Conservation (phyloP, 2,888 invertebrate species). For the Choreutis nemorana region DNA sequence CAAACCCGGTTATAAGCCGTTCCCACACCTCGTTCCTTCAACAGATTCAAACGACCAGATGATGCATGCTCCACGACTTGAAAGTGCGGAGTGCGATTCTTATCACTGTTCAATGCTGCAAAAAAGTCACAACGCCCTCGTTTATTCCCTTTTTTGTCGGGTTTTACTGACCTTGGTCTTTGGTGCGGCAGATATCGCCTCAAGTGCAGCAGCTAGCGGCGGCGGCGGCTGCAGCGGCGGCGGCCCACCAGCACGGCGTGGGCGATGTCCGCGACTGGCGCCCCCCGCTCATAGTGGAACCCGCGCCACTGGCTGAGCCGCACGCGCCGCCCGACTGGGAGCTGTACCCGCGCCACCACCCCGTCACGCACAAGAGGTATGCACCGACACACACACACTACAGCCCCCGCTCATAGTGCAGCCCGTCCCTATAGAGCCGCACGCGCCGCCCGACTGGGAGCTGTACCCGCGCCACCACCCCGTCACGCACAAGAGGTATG, state of each 20-base stretch:
- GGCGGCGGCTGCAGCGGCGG: constrained; percentile 82
- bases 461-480: constrained; percentile 37
- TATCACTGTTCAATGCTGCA: too few relatives aligned
- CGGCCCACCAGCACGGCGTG: constrained; percentile 66
- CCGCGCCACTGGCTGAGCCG: constrained; percentile 48
- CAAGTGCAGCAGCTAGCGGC: constrained; percentile 81
- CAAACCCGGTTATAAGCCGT: too few relatives aligned
- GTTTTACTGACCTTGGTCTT: too few relatives aligned
- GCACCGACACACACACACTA: neutral
- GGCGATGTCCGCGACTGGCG: constrained; percentile 71
- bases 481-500: neutral
- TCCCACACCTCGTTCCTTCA: too few relatives aligned
- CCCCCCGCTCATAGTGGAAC: constrained; percentile 89
- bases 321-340: constrained; percentile 52
- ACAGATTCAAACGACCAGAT: too few relatives aligned
- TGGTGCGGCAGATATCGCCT: constrained; percentile 7
- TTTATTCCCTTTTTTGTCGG: too few relatives aligned
- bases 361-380: constrained; percentile 1
- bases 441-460: constrained; percentile 49
- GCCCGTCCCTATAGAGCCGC: constrained; percentile 26
- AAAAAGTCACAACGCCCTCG: too few relatives aligned
- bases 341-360: constrained; percentile 37
- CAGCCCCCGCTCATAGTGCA: neutral
- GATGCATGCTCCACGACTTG: too few relatives aligned
- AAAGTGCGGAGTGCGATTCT: too few relatives aligned